Conservation (phyloP, 2,797 vertebrate genomes). For the Crocodylus rhombifer region DNA sequence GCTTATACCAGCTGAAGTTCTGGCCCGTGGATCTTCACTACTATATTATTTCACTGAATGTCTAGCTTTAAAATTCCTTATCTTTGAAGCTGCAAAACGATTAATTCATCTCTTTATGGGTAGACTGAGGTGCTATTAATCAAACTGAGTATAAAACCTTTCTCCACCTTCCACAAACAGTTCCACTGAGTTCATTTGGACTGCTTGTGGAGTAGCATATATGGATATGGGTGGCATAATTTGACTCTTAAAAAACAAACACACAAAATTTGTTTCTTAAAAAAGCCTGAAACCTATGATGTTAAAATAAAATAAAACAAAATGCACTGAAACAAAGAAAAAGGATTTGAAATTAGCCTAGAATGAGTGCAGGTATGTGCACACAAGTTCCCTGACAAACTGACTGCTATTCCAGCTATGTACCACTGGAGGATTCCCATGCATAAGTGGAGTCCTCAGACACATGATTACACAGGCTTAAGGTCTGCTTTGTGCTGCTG, state of each 20-base stretch:
- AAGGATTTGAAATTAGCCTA: neutral
- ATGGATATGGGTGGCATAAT: neutral
- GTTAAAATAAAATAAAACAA: neutral
- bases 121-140: neutral
- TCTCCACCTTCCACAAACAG: neutral
- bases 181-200: neutral
- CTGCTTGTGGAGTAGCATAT: neutral
- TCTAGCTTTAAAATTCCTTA: neutral
- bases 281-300: neutral
- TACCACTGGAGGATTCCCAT: neutral
- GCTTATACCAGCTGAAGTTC: neutral
- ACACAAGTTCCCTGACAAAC: neutral
- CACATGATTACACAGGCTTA: neutral
- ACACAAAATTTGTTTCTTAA: neutral
- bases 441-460: neutral
- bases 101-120: neutral
- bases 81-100: neutral
- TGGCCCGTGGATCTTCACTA: neutral
- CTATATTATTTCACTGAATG: neutral
- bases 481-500: neutral
- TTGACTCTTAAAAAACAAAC: neutral
- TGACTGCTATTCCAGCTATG: neutral
- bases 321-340: neutral
- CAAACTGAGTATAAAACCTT: rapidly evolving
- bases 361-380: neutral